Conservation (phyloP, 2,888 invertebrate genomes). For the Cryptus viduatorius region DNA sequence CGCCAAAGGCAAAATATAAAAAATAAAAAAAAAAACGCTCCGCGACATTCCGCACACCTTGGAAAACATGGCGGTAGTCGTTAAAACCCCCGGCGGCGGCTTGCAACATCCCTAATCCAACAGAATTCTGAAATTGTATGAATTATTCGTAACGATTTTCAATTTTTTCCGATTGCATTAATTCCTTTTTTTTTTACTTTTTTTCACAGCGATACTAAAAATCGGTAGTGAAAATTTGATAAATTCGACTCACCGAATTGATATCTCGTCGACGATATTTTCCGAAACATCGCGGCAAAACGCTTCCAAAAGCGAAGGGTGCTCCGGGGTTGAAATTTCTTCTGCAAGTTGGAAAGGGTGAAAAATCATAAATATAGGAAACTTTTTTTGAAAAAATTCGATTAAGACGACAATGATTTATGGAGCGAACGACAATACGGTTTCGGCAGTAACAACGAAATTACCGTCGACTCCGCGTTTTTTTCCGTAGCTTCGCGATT, state of each 20-base stretch:
- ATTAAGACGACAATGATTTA: neutral
- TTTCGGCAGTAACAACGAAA: constrained; percentile 6
- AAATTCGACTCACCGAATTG: neutral
- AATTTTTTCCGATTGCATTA: neutral
- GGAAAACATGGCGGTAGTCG: constrained; percentile 58
- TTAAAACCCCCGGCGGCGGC: neutral
- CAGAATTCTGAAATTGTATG: neutral
- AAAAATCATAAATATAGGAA: neutral
- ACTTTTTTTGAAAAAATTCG: neutral
- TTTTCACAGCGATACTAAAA: no score
- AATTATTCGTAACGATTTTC: neutral
- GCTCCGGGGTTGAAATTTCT: neutral
- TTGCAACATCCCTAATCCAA: neutral
- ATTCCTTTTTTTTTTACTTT: neutral
- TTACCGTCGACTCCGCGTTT: constrained; percentile 43
- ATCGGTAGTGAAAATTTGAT: neutral
- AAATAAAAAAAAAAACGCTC: constrained; percentile 28
- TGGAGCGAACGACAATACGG: neutral
- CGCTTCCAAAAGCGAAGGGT: no score
- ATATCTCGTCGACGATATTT: neutral
- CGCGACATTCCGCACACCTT: constrained; percentile 65
- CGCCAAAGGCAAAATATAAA: constrained; percentile 79
- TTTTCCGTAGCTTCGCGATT: constrained; percentile 69
- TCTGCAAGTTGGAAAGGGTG: neutral
- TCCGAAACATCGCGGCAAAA: neutral